Percentiles rank a stretch among this genome's conserved stretches.
phyloP scores from a whole-genome alignment of 2,113 vertebrate genomes.

The Hyperoodon ampullatus region DNA sequence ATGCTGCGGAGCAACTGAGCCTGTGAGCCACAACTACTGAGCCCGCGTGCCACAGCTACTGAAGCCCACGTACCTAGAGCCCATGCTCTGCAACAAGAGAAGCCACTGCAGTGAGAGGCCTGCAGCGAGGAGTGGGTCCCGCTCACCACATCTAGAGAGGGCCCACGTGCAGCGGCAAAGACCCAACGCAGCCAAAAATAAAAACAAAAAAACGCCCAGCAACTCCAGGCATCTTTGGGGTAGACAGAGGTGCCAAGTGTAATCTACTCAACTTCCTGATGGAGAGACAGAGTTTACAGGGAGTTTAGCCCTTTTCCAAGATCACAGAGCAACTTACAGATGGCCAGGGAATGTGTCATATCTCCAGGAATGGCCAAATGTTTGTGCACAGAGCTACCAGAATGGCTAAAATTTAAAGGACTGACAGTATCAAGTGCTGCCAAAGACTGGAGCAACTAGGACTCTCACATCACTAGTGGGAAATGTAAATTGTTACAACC shows the following conservation, averaged over 20 bases:
- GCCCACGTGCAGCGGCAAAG: too few species aligned
- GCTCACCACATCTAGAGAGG: too few species aligned
- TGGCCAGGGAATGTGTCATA: not conserved
- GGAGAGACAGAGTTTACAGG: not conserved
- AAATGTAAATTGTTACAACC: not conserved
- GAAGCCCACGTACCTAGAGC: too few species aligned
- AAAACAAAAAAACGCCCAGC: too few species aligned
- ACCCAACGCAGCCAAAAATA: too few species aligned
- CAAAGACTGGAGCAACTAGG: not conserved
- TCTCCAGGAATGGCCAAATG: not conserved
- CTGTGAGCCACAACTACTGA: too few species aligned
- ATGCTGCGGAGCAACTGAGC: too few species aligned
- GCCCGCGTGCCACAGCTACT: too few species aligned
- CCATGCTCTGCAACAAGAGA: too few species aligned
- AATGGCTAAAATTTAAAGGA: not conserved
- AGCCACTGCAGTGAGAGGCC: too few species aligned
- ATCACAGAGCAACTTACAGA: not conserved
- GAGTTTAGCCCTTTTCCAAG: not conserved
- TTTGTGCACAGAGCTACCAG: not conserved
- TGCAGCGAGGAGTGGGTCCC: too few species aligned
- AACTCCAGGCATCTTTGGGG: not conserved
- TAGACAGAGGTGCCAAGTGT: not conserved
- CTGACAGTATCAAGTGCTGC: not conserved
- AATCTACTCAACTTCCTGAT: not conserved
- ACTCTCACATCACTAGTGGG: not conserved